These are phyloP conservation scores for Oxytorus armatus DNA, from an alignment of 2,888 invertebrate genomes.

Conservation along the genomic window DNA sequence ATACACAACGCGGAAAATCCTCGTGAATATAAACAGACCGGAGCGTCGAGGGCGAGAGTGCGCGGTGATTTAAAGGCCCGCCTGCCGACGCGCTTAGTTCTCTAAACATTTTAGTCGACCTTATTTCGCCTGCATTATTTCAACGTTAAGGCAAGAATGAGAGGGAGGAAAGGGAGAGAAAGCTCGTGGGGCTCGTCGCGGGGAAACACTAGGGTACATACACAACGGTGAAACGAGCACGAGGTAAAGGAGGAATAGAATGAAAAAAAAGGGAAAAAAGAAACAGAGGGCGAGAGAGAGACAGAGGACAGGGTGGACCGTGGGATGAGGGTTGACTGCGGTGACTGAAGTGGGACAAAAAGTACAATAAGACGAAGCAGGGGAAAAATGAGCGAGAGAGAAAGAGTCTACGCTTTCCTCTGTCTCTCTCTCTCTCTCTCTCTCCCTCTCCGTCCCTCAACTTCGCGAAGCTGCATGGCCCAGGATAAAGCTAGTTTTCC, in stretches of 20 bases:
- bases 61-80: slow-evolving; percentile 78
- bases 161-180: slow-evolving; percentile 31
- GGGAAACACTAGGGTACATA: slow-evolving; percentile 31
- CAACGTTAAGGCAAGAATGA: slow-evolving; percentile 77
- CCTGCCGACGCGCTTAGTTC: slow-evolving; percentile 75
- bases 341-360: slow-evolving; percentile 65
- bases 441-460: slow-evolving; percentile 24
- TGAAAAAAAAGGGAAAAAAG: slow-evolving; percentile 44
- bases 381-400: slow-evolving; percentile 49
- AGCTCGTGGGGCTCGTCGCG: slow-evolving; percentile 12
- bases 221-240: slow-evolving; percentile 65
- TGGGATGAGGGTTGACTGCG: slow-evolving; percentile 62
- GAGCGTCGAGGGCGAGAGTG: slow-evolving; percentile 60
- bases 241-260: slow-evolving; percentile 49
- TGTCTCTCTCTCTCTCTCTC: slow-evolving; percentile 33
- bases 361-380: slow-evolving; percentile 62
- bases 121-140: slow-evolving; percentile 81
- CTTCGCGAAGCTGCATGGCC: slow-evolving; percentile 46
- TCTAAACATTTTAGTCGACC: slow-evolving; percentile 81
- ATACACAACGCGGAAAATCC: slow-evolving; percentile 37
- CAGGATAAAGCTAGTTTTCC: slow-evolving; percentile 62
- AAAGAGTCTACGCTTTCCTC: slow-evolving; percentile 44
- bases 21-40: slow-evolving; percentile 39
- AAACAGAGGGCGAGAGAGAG: slow-evolving; percentile 37
- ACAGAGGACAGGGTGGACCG: slow-evolving; percentile 49